A percentile compares a stretch with the other conserved stretches of the same genome.
phyloP scores from a whole-genome alignment of 2,113 vertebrate species.

The Notarius lentiginosus region DNA sequence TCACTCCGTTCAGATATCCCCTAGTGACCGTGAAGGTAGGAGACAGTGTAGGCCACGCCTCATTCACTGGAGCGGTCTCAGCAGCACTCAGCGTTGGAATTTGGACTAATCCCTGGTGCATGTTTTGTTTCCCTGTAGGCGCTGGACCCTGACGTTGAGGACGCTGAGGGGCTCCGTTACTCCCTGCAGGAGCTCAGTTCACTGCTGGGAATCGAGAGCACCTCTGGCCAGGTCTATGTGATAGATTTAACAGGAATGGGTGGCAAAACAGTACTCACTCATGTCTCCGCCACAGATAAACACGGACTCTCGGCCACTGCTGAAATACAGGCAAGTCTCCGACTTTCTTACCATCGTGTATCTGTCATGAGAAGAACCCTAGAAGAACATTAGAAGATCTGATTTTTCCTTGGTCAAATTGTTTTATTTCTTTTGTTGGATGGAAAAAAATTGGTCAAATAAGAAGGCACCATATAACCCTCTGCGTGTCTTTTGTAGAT shows the following conservation, averaged over 20 bases:
- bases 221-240: conserved; percentile 72
- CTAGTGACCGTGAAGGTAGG: conserved; percentile 72
- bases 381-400: neutral
- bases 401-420: neutral
- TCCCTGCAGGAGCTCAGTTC: conserved; percentile 52
- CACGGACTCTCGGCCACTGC: conserved; percentile 56
- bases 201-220: conserved; percentile 66
- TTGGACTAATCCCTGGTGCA: neutral
- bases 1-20: conserved; percentile 65
- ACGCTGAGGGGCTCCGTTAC: conserved; percentile 65
- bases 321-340: conserved; percentile 63
- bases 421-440: neutral
- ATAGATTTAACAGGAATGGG: conserved; percentile 59
- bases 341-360: neutral
- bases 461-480: neutral
- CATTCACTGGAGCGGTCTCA: neutral
- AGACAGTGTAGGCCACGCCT: neutral
- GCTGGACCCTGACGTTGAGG: conserved; percentile 68
- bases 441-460: neutral
- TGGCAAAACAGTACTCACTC: conserved; percentile 32
- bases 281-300: conserved; percentile 68
- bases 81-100: neutral
- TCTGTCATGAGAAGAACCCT: too few relatives aligned
- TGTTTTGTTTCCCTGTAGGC: conserved; percentile 62
- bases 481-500: conserved; percentile 62